Conservation (phyloP, 2,888 invertebrate genomes). For the Temnothorax rugatulus region DNA sequence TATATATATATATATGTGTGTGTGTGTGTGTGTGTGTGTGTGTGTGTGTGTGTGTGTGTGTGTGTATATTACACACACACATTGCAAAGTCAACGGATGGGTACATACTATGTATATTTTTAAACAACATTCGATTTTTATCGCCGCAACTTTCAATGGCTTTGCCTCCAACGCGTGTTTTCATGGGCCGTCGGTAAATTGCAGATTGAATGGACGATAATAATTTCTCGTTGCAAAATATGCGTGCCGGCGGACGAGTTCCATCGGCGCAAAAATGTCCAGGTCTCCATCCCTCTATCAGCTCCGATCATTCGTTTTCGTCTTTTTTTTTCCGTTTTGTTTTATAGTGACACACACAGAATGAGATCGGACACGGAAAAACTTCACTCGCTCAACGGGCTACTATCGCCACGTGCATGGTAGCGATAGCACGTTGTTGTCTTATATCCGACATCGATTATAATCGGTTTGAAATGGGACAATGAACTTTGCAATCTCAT, state of each 20-base stretch:
- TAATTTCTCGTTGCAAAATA: conserved; percentile 59
- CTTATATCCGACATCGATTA: conserved; percentile 35
- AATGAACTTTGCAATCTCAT: conserved; percentile 39
- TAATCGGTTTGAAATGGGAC: conserved; percentile 33
- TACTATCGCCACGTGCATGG: not conserved
- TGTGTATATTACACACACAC: not conserved
- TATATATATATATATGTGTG: not conserved
- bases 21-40: too few relatives aligned
- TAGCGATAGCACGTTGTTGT: not conserved
- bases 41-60: not conserved
- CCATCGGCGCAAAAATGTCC: not conserved
- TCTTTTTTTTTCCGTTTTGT: conserved; percentile 15
- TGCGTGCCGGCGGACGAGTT: not conserved
- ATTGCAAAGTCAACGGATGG: not conserved
- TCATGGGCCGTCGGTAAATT: conserved; percentile 65
- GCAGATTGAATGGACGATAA: conserved; percentile 55
- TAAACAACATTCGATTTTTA: conserved; percentile 62
- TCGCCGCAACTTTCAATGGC: conserved; percentile 54
- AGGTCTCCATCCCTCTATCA: not conserved
- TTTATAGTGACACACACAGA: not conserved
- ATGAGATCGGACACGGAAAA: not conserved
- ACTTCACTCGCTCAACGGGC: not conserved
- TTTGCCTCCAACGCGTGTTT: conserved; percentile 39
- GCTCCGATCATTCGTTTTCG: not conserved
- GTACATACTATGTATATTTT: conserved; percentile 35